A percentile compares a stretch with the other conserved stretches of the same genome.
phyloP scores from a whole-genome alignment of 2,113 vertebrate genomes.

The Lates calcarifer region DNA sequence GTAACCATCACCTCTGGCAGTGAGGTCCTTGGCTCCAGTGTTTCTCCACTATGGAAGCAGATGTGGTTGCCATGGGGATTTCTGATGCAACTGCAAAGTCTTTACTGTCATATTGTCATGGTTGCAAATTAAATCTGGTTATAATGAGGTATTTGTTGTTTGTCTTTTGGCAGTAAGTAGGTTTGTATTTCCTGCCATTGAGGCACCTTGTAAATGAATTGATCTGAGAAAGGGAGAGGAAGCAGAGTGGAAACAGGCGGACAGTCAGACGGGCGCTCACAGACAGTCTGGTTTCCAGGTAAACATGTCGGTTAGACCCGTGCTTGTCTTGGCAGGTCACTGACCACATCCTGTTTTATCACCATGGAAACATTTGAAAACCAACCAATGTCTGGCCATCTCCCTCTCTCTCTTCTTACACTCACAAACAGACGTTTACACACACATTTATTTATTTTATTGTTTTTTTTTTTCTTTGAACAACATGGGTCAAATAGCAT shows the following conservation, averaged over 20 bases:
- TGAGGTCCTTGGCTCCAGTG: background rate
- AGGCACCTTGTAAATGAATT: constrained; percentile 7
- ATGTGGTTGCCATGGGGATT: constrained; percentile 30
- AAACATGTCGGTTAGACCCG: constrained; percentile 54
- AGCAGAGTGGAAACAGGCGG: background rate
- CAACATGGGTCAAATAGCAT: background rate
- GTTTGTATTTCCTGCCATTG: constrained; percentile 30
- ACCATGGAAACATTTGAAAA: constrained; percentile 77
- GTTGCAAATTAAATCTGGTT: constrained; percentile 36
- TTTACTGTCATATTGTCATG: constrained; percentile 28
- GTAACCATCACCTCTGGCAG: background rate
- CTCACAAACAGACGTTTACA: background rate
- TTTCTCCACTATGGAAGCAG: background rate
- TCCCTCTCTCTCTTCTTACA: background rate
- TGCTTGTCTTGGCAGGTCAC: constrained; percentile 73
- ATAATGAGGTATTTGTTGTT: constrained; percentile 20
- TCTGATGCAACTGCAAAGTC: constrained; percentile 20
- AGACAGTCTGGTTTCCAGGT: constrained; percentile 62
- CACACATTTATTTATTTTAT: background rate
- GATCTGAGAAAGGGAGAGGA: background rate
- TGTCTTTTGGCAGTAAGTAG: background rate
- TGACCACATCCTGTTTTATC: constrained; percentile 83
- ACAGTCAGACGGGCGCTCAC: constrained; percentile 19
- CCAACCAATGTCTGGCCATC: constrained; percentile 34
- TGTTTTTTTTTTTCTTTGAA: background rate